Percentiles rank a stretch among this genome's conserved stretches.
phyloP scores from a whole-genome alignment of 92 coral and sea anemone genomes.

The Chrysogorgia sp. region DNA sequence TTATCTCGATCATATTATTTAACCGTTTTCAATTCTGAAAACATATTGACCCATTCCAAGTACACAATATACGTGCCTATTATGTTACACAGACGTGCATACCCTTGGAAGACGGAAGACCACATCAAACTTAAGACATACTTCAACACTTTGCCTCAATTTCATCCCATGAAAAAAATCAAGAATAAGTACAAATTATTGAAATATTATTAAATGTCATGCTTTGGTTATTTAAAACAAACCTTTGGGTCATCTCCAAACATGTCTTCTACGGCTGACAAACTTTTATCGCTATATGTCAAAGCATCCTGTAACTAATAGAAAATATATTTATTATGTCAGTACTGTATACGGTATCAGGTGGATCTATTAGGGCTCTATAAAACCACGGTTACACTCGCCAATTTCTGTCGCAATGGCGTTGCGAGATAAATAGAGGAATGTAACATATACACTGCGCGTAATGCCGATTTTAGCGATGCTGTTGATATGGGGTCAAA shows the following conservation, averaged over 20 bases:
- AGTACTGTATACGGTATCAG: background rate
- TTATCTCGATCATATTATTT: no score
- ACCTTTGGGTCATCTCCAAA: slow-evolving; percentile 99
- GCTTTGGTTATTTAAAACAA: background rate
- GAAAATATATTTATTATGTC: background rate
- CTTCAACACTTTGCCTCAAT: no score
- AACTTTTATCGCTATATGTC: slow-evolving; percentile 80
- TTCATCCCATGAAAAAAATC: background rate
- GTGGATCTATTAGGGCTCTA: no score
- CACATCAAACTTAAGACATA: no score
- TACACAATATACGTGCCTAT: no score
- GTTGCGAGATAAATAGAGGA: background rate
- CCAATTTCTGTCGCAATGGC: background rate
- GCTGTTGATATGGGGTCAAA: no score
- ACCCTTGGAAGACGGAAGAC: no score
- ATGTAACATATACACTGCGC: background rate
- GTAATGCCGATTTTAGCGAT: background rate
- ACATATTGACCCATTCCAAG: no score
- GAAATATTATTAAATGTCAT: background rate
- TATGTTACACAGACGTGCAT: no score
- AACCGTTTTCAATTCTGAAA: no score
- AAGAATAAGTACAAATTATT: background rate
- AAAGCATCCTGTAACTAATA: slow-evolving; percentile 83
- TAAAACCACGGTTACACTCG: no score
- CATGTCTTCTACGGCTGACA: slow-evolving; percentile 89